Evolutionary conservation across 2,113 vertebrate genomes (phyloP).

Genomic region (Oncorhynchus clarkii): DNA sequence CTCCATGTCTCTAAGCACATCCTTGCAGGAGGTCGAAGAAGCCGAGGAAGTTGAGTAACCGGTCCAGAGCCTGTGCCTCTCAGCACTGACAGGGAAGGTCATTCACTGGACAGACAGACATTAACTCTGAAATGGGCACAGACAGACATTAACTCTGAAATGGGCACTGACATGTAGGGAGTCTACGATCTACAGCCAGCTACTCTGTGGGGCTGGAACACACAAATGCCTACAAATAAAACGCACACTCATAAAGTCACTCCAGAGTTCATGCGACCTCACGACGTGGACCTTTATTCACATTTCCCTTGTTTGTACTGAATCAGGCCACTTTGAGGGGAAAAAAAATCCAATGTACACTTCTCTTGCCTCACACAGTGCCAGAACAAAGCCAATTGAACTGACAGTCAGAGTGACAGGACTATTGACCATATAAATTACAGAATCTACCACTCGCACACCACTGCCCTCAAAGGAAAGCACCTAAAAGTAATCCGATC

Average conservation of each 20-base stretch:
- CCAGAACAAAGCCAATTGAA: too few relatives aligned
- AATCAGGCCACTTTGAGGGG: too few relatives aligned
- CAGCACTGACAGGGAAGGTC: constrained; percentile 12
- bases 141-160: background rate
- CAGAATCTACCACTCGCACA: background rate
- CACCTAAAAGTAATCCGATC: background rate
- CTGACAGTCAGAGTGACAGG: background rate
- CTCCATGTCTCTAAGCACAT: background rate
- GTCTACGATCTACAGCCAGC: too few relatives aligned
- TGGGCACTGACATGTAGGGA: background rate
- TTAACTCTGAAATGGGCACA: background rate
- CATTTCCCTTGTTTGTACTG: too few relatives aligned
- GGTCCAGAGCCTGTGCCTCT: background rate
- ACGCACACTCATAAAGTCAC: too few relatives aligned
- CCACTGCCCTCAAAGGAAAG: background rate
- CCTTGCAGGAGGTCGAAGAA: background rate
- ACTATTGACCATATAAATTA: background rate
- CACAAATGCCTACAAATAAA: too few relatives aligned
- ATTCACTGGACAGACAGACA: background rate
- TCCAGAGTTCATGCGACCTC: too few relatives aligned
- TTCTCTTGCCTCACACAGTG: too few relatives aligned
- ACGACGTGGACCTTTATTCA: too few relatives aligned
- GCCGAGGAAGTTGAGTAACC: background rate
- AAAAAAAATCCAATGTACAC: too few relatives aligned
- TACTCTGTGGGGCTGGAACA: too few relatives aligned